Percentiles rank a stretch among this genome's conserved stretches.
Conservation (phyloP, 2,888 invertebrate genomes). For the Hirtodrosophila cameraria region DNA sequence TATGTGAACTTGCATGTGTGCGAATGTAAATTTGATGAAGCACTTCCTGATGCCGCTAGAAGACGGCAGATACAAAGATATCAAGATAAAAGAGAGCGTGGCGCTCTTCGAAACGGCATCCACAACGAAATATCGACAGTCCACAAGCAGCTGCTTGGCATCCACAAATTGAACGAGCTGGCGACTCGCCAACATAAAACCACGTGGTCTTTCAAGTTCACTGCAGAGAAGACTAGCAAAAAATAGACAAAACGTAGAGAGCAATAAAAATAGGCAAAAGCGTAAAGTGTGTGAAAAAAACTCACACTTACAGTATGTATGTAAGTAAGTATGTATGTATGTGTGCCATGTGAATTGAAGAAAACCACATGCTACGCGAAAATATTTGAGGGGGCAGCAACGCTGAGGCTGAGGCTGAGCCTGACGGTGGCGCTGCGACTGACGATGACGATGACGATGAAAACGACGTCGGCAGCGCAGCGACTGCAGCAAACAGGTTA, state of each 20-base stretch:
- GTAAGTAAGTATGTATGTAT: constrained; percentile 13
- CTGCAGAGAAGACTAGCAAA: constrained; percentile 52
- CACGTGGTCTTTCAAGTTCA: constrained; percentile 80
- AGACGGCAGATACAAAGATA: constrained; percentile 39
- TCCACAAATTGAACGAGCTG: constrained; percentile 30
- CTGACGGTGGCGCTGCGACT: constrained; percentile 19
- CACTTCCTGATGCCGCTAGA: constrained; percentile 68
- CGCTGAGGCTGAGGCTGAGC: neutral
- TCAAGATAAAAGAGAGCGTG: constrained; percentile 41
- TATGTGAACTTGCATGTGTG: constrained; percentile 7
- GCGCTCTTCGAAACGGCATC: constrained; percentile 47
- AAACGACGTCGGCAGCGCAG: constrained; percentile 12
- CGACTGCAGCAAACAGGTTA: constrained; percentile 59
- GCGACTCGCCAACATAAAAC: constrained; percentile 56
- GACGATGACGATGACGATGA: constrained; percentile 1
- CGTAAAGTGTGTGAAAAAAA: constrained; percentile 43
- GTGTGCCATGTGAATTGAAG: constrained; percentile 59
- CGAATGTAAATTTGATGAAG: constrained; percentile 72
- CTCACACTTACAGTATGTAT: constrained; percentile 3
- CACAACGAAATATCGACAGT: constrained; percentile 33
- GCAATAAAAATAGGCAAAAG: constrained; percentile 58
- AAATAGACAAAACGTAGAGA: constrained; percentile 65
- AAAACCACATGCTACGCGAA: constrained; percentile 75
- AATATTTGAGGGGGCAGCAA: constrained; percentile 40
- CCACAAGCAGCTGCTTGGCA: constrained; percentile 50